Conservation (phyloP, 2,888 invertebrate genomes). For the Diaperis boleti region DNA sequence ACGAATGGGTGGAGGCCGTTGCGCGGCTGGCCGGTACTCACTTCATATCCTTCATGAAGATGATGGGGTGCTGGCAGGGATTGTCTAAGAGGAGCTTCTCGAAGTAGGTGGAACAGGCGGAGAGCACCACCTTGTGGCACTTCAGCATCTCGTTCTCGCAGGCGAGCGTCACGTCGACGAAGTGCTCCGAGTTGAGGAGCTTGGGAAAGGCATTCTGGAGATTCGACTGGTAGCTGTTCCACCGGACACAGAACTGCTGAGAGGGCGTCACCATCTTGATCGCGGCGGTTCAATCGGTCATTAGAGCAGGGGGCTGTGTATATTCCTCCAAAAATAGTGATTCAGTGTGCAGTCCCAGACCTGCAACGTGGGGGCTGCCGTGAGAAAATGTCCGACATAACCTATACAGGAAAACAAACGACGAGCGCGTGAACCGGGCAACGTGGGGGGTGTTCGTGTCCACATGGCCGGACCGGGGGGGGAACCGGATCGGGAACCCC, state of each 20-base stretch:
- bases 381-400: conserved; percentile 39
- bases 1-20: no score
- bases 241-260: conserved; percentile 81
- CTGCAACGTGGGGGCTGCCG: conserved; percentile 43
- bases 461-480: conserved; percentile 4
- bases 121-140: conserved; percentile 88
- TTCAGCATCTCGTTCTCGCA: conserved; percentile 88
- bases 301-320: conserved; percentile 39
- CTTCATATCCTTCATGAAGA: conserved; percentile 87
- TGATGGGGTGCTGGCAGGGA: conserved; percentile 88
- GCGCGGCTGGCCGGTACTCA: no score
- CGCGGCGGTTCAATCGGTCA: conserved; percentile 26
- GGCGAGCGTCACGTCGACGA: conserved; percentile 90
- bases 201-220: conserved; percentile 83
- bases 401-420: conserved; percentile 25
- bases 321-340: conserved; percentile 39
- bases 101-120: conserved; percentile 88
- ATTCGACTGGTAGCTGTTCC: conserved; percentile 87
- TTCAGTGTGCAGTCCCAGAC: conserved; percentile 39
- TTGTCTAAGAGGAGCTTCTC: conserved; percentile 84
- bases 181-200: conserved; percentile 81
- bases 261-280: conserved; percentile 63
- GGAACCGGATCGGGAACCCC: conserved; percentile 3
- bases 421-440: conserved; percentile 6
- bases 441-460: conserved; percentile 6